A percentile compares a stretch with the other conserved stretches of the same genome.
phyloP scores from a whole-genome alignment of 37 sponge, comb jelly and placozoan genomes.

The Amphimedon queenslandica region DNA sequence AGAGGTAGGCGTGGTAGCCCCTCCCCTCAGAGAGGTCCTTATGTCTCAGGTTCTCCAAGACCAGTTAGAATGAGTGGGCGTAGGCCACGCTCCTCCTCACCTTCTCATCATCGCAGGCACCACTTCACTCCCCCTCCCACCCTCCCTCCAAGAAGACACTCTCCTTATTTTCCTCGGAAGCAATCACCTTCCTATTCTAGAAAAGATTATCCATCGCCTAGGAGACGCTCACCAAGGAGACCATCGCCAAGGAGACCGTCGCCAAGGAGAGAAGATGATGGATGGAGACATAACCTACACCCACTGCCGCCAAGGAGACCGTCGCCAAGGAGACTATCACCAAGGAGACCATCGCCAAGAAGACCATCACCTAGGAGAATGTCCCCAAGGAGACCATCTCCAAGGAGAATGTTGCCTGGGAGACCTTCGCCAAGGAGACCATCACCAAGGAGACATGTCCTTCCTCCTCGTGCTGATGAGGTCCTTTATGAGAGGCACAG shows the following conservation, averaged over 20 bases:
- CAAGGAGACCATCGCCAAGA: neutral
- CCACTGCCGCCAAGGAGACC: neutral
- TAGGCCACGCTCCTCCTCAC: neutral
- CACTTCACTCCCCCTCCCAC: neutral
- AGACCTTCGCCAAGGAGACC: neutral
- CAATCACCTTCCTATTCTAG: neutral
- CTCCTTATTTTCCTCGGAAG: neutral
- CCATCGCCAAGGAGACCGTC: neutral
- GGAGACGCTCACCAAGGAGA: neutral
- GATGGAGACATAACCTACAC: too few species aligned
- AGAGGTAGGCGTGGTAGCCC: neutral
- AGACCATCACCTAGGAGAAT: neutral
- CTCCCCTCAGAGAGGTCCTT: neutral
- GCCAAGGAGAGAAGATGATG: neutral
- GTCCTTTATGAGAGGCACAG: neutral
- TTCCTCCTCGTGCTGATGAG: neutral
- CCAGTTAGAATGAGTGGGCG: neutral
- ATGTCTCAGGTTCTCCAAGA: neutral
- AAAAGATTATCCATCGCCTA: neutral
- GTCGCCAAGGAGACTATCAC: neutral
- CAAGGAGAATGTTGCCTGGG: neutral
- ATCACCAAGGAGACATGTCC: neutral
- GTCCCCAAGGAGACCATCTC: neutral
- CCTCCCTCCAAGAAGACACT: neutral
- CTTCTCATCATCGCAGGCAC: neutral